Percentiles rank a stretch among this genome's conserved stretches.
phyloP scores from a whole-genome alignment of 1,140 invertebrate genomes.

The Cheumatopsyche charites region DNA sequence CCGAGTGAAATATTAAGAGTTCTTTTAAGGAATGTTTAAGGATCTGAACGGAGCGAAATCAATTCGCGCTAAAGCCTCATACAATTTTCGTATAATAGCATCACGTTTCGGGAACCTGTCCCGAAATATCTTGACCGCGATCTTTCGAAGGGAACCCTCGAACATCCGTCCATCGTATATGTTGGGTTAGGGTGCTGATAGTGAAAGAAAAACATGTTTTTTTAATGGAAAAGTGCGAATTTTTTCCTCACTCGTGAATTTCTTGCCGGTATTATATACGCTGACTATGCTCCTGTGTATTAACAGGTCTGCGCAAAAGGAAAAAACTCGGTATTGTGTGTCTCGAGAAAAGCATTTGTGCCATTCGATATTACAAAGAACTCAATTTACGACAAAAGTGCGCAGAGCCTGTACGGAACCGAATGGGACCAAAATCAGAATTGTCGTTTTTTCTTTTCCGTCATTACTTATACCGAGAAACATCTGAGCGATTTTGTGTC shows the following conservation, averaged over 20 bases:
- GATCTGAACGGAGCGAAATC: not conserved
- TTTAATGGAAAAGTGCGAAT: too few species aligned
- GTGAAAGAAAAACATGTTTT: too few species aligned
- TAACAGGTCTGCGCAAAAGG: constrained; percentile 3
- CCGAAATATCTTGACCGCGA: constrained; percentile 14
- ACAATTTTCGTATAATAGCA: not conserved
- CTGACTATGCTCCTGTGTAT: not conserved
- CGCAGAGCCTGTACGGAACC: too few species aligned
- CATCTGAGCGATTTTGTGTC: too few species aligned
- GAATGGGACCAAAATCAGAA: too few species aligned
- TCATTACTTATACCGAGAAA: too few species aligned
- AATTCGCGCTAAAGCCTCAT: not conserved
- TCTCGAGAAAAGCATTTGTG: not conserved
- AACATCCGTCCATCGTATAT: too few species aligned
- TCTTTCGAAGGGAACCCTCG: not conserved
- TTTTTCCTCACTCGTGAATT: not conserved
- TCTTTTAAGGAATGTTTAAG: too few species aligned
- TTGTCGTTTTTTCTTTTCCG: too few species aligned
- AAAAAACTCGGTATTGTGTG: not conserved
- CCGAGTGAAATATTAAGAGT: too few species aligned
- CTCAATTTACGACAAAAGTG: constrained; percentile 21
- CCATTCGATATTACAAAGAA: constrained; percentile 21
- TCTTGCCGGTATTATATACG: not conserved
- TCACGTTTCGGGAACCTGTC: not conserved
- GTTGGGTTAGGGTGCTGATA: too few species aligned